A percentile compares a stretch with the other conserved stretches of the same genome.
phyloP scores from a whole-genome alignment of 1,140 invertebrate species.

The Apis florea region DNA sequence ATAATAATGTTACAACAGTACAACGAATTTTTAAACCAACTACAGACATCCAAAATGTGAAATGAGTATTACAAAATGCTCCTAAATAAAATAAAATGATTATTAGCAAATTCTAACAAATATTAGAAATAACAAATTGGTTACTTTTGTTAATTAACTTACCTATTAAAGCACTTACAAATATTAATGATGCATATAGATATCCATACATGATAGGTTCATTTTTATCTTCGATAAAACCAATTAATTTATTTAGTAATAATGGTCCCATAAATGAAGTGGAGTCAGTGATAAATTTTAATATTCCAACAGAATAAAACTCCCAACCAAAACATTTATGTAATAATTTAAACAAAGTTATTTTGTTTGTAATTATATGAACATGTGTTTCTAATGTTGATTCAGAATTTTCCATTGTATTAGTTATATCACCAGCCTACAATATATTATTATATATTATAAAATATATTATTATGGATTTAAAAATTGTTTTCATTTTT shows the following conservation, averaged over 20 bases:
- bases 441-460: slow-evolving; percentile 7
- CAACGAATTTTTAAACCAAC: slow-evolving; percentile 93
- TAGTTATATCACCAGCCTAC: slow-evolving; percentile 20
- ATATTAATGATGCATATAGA: slow-evolving; percentile 88
- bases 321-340: slow-evolving; percentile 91
- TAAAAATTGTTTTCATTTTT: not conserved
- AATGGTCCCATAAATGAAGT: slow-evolving; percentile 94
- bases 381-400: slow-evolving; percentile 22
- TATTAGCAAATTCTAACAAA: not conserved
- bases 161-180: slow-evolving; percentile 85
- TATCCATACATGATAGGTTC: slow-evolving; percentile 87
- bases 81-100: slow-evolving; percentile 75
- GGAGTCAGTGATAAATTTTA: slow-evolving; percentile 92
- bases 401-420: slow-evolving; percentile 45
- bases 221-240: slow-evolving; percentile 88
- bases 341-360: slow-evolving; percentile 87
- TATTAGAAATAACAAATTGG: not conserved
- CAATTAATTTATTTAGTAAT: slow-evolving; percentile 90
- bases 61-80: slow-evolving; percentile 92
- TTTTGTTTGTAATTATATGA: slow-evolving; percentile 73
- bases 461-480: not conserved
- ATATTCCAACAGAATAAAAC: slow-evolving; percentile 93
- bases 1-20: slow-evolving; percentile 91
- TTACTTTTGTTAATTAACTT: not conserved
- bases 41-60: slow-evolving; percentile 92